phyloP scores from a whole-genome alignment of 2,797 vertebrate genomes.

The Lophotriccus pileatus region DNA sequence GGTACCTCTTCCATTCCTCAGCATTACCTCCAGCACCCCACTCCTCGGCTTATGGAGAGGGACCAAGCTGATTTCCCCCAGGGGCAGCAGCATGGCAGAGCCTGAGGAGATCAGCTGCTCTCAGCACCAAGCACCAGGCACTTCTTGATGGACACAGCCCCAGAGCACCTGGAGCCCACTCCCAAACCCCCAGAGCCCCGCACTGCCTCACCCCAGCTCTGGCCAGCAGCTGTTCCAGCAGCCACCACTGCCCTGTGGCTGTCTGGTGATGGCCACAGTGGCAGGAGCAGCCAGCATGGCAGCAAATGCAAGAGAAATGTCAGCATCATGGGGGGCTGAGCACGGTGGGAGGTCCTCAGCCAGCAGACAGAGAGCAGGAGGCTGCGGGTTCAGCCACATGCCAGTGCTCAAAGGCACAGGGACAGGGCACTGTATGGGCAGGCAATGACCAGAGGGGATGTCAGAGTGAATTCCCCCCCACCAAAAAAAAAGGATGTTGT shows the following conservation, averaged over 20 bases:
- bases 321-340: rapidly evolving
- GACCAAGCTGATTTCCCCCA: neutral
- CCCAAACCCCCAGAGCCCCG: neutral
- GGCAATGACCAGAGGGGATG: neutral
- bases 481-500: no score
- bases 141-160: neutral
- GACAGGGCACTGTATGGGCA: neutral
- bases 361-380: neutral
- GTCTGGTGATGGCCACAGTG: rapidly evolving
- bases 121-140: neutral
- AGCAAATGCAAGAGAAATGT: neutral
- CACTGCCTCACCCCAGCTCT: neutral
- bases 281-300: neutral
- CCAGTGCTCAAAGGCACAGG: neutral
- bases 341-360: neutral
- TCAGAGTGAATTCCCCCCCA: rapidly evolving
- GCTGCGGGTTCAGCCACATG: neutral
- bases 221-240: neutral
- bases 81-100: neutral
- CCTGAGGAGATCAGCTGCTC: neutral
- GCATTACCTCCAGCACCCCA: neutral
- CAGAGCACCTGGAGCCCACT: rapidly evolving
- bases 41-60: neutral
- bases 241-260: rapidly evolving
- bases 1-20: neutral